Base-by-base conservation (phyloP, 2,888 invertebrate species). In the Thera obeliscata region DNA sequence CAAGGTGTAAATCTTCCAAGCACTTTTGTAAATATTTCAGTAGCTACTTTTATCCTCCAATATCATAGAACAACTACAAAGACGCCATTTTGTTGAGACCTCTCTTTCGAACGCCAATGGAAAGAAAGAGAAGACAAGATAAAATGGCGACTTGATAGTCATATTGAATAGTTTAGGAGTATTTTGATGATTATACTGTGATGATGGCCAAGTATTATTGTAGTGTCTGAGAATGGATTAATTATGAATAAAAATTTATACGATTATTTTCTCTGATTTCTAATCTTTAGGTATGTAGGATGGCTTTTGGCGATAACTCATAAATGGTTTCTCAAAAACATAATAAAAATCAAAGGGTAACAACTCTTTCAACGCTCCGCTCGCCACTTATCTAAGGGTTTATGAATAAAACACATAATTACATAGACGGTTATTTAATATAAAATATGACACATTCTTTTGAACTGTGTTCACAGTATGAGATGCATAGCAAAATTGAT, bases 391-490 rank as follows among this genome's bases (percentile, higher is more conserved):
- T 52, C 4, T 33, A 58, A 6, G 38, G 48, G 59, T 3, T 46
- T 58, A 3, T 67, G 70, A 85, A 81, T 82, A 83, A 87, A 89
- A 87, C 80, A 64, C 48, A 76, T 82, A 78, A 85, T 88, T 93
- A 93, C 93, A 93, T 92, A 93, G 89, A 93, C 91, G 93, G 90
- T 93, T 93, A 93, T 93, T 93, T 93, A 93, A 90, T 93, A 93
- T 93, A 93, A 93, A 93, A 93, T 93, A 93, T 93, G 93, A 93
- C 93, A 93, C 93, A 92, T 92, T 92, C 92, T 86, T 91, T 91
- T 92, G 90, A 91, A 91, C 91, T 87, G 92, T 90, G 89, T 90
- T 87, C 87, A 91, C 91, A 91, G 87, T 90, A 89, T 88, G 87
- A 91, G 86, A 93, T 88, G 92, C 91, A 89, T 90, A 91, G 93